Evolutionary conservation across 2,113 vertebrate genomes (phyloP).

Genomic region (Donacobius atricapilla): DNA sequence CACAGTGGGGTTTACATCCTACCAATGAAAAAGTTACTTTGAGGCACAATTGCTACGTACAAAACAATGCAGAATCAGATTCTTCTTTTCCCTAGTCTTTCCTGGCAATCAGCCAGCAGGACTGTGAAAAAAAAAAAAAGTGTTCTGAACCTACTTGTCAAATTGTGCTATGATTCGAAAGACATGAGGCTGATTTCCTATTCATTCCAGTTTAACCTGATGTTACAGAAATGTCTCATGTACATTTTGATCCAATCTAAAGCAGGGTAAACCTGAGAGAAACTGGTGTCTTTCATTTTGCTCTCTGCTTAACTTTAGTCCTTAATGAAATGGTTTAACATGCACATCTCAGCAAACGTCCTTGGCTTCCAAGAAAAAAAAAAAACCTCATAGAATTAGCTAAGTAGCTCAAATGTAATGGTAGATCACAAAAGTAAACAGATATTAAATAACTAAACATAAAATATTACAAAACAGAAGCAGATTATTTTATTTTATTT

Average conservation of each 20-base stretch:
- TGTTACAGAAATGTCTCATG: not conserved
- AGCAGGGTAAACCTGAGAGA: not conserved
- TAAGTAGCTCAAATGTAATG: not conserved
- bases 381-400: not conserved
- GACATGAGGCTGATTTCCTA: not conserved
- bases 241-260: not conserved
- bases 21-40: not conserved
- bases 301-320: not conserved
- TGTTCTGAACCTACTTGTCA: not conserved
- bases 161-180: not conserved
- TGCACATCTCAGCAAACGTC: not conserved
- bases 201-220: not conserved
- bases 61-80: not conserved
- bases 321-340: not conserved
- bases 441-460: slow-evolving; percentile 45
- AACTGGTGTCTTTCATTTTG: not conserved
- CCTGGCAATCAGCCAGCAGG: not conserved
- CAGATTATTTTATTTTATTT: not conserved
- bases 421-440: slow-evolving; percentile 23
- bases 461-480: slow-evolving; percentile 47
- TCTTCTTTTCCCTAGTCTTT: not conserved
- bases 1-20: not conserved
- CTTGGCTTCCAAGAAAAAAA: not conserved
- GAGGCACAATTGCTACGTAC: not conserved
- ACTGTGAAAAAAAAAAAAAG: not conserved